A percentile compares a stretch with the other conserved stretches of the same genome.
Evolutionary conservation across 2,888 invertebrate species (phyloP).

Genomic region (Nasonia oneida): DNA sequence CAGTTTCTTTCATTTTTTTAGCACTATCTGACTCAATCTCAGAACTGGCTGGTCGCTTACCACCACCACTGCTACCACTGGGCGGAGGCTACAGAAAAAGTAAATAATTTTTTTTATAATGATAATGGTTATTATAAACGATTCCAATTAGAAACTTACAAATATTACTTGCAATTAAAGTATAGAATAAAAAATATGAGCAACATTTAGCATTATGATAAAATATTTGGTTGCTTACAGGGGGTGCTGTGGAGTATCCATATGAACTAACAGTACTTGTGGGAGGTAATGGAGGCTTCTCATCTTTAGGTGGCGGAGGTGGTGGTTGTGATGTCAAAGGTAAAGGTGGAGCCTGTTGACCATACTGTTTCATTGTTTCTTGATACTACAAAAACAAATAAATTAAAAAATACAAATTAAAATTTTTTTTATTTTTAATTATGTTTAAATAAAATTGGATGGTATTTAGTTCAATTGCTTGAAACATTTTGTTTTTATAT

Average conservation of each 20-base stretch:
- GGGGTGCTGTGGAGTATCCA: constrained; percentile 72
- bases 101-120: background rate
- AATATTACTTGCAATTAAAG: background rate
- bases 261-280: constrained; percentile 68
- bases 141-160: background rate
- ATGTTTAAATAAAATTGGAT: too few relatives aligned
- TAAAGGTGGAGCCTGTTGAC: constrained; percentile 73
- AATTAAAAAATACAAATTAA: constrained; percentile 7
- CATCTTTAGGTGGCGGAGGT: constrained; percentile 77
- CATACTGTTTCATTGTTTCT: constrained; percentile 79
- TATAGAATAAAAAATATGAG: background rate
- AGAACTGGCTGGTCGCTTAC: constrained; percentile 71
- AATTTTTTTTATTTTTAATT: background rate
- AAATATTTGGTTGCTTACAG: constrained; percentile 73
- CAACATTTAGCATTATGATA: background rate
- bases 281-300: constrained; percentile 80
- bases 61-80: constrained; percentile 52
- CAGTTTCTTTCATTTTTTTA: constrained; percentile 73
- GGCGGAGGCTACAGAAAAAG: constrained; percentile 42
- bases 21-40: constrained; percentile 72
- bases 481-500: constrained; percentile 10
- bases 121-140: constrained; percentile 2
- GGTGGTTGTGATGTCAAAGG: constrained; percentile 74
- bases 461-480: too few relatives aligned
- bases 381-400: constrained; percentile 79